A percentile compares a stretch with the other conserved stretches of the same genome.
Evolutionary conservation across 2,113 vertebrate genomes (phyloP).

Genomic region (Narcine bancroftii): DNA sequence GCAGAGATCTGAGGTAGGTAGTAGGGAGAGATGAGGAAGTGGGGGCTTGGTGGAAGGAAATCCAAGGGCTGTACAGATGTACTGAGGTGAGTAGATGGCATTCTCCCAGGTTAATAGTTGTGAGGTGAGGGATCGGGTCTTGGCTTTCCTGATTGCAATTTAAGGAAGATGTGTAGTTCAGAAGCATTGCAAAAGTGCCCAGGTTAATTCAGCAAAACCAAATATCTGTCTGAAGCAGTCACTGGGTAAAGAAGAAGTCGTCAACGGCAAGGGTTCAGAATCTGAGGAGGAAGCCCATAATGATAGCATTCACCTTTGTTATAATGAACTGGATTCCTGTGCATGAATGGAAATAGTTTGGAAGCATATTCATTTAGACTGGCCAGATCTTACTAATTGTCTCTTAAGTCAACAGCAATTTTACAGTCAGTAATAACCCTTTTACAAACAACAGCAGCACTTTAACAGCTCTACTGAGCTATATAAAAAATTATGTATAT

Average conservation of each 20-base stretch:
- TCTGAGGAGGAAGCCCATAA: background rate
- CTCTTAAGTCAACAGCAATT: background rate
- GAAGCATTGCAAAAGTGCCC: no score
- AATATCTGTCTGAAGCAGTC: background rate
- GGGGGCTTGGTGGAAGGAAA: background rate
- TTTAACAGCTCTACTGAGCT: background rate
- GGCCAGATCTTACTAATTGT: background rate
- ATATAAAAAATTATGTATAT: background rate
- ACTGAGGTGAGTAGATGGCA: no score
- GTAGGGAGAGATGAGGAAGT: no score
- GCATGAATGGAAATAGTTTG: background rate
- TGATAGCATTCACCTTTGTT: background rate
- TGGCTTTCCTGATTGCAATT: no score
- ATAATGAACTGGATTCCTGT: background rate
- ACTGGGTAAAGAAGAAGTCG: background rate
- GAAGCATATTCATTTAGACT: background rate
- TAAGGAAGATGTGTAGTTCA: background rate
- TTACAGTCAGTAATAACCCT: background rate
- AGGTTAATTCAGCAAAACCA: background rate
- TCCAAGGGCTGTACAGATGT: no score
- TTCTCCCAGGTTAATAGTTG: background rate
- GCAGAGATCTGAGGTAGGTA: no score
- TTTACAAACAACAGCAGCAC: background rate
- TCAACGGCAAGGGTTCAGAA: background rate
- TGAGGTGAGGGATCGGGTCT: no score